These are phyloP conservation scores for Narcine bancroftii DNA, from an alignment of 2,113 vertebrate species.

Conservation along the genomic window DNA sequence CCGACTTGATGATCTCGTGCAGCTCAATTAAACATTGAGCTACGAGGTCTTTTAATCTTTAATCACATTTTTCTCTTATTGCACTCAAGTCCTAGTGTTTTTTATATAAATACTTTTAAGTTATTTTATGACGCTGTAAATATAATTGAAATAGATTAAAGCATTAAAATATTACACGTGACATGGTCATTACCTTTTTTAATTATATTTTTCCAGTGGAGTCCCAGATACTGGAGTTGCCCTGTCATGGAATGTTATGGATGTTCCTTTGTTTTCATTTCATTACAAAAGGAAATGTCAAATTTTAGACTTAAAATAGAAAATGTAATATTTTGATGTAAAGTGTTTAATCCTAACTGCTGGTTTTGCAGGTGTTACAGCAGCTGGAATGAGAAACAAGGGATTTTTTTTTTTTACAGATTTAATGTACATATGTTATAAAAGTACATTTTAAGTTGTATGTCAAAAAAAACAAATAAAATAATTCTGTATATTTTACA, in stretches of 20 bases:
- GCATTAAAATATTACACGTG: neutral
- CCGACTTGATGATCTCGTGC: neutral
- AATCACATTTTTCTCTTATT: no score
- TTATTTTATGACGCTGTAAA: constrained; percentile 1
- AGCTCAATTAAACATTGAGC: no score
- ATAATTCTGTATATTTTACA: constrained; percentile 17
- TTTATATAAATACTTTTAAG: neutral
- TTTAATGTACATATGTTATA: constrained; percentile 2
- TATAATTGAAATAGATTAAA: constrained; percentile 26
- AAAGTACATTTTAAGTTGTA: constrained; percentile 11
- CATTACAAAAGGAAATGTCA: constrained; percentile 10
- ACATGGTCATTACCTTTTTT: neutral
- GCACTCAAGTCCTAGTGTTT: neutral
- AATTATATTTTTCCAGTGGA: neutral
- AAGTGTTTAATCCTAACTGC: neutral
- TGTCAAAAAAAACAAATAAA: neutral
- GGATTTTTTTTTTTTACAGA: neutral
- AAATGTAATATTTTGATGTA: neutral
- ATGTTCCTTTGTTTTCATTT: neutral
- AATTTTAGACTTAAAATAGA: neutral
- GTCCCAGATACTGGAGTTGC: neutral
- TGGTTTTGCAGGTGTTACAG: neutral
- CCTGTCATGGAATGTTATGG: neutral
- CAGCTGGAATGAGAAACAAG: constrained; percentile 4
- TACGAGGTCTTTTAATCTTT: no score